Evolutionary conservation across 2,797 vertebrate species (phyloP).

Genomic region (Lophotriccus pileatus): DNA sequence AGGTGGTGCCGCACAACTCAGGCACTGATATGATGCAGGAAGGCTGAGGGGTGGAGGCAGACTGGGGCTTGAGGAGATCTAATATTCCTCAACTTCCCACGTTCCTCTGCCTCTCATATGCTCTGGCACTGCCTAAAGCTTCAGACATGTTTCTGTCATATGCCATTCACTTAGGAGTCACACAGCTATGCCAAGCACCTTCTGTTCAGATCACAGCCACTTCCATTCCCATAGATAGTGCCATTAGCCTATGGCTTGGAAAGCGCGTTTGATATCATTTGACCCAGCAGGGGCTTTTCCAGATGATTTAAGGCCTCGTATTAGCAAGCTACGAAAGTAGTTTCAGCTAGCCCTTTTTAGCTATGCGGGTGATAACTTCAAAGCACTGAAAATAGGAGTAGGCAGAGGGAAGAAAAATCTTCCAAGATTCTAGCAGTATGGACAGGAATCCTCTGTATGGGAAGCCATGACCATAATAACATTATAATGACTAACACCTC

Average conservation of each 20-base stretch:
- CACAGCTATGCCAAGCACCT: background rate
- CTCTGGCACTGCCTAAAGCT: background rate
- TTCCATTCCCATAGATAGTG: background rate
- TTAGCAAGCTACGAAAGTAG: slow-evolving; percentile 58
- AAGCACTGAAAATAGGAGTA: slow-evolving; percentile 26
- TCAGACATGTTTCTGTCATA: background rate
- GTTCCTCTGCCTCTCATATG: background rate
- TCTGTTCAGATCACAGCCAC: background rate
- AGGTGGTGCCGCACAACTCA: accelerated
- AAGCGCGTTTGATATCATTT: slow-evolving; percentile 34
- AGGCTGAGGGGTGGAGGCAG: background rate
- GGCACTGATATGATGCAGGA: background rate
- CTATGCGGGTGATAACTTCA: slow-evolving; percentile 43
- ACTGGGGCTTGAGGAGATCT: background rate
- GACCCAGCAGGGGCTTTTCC: slow-evolving; percentile 40
- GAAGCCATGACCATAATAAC: background rate
- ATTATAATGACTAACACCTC: background rate
- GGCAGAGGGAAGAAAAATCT: slow-evolving; percentile 3
- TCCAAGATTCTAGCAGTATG: background rate
- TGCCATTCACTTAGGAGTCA: background rate
- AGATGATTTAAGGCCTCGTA: slow-evolving; percentile 55
- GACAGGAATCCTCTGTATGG: background rate
- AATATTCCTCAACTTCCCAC: background rate
- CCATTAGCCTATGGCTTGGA: slow-evolving; percentile 22
- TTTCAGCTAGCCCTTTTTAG: slow-evolving; percentile 37